These are phyloP conservation scores for Lepidocyrtoides sp. DNA, from an alignment of 2,888 invertebrate genomes.

Conservation along the genomic window DNA sequence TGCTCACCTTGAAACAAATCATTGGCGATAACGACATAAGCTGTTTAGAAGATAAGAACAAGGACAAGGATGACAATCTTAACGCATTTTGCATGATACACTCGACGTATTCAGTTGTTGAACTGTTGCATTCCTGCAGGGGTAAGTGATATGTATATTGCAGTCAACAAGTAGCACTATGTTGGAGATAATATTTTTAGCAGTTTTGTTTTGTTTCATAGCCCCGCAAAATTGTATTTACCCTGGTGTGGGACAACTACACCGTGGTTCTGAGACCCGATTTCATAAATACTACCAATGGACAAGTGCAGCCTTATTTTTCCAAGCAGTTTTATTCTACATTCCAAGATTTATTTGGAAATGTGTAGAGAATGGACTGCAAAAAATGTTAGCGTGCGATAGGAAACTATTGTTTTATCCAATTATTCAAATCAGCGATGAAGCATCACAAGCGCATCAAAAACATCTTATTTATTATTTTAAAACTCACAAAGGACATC, in stretches of 20 bases:
- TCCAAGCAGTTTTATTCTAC: conserved; percentile 86
- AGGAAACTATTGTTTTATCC: conserved; percentile 51
- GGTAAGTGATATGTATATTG: conserved; percentile 1
- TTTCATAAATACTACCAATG: conserved; percentile 86
- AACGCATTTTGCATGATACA: conserved; percentile 70
- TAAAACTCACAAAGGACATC: conserved; percentile 56
- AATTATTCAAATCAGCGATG: background rate
- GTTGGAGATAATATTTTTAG: background rate
- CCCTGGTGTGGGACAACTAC: conserved; percentile 68
- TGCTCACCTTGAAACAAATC: conserved; percentile 57
- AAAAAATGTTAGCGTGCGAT: conserved; percentile 73
- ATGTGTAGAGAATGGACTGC: conserved; percentile 85
- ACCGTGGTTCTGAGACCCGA: background rate
- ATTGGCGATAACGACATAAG: conserved; percentile 63
- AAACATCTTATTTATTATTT: conserved; percentile 47
- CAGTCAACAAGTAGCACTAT: background rate
- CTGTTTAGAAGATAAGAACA: conserved; percentile 52
- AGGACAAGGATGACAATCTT: conserved; percentile 53
- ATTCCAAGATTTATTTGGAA: conserved; percentile 86
- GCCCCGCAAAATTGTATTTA: conserved; percentile 57
- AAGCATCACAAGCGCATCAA: background rate
- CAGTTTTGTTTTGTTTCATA: background rate
- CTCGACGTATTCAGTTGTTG: conserved; percentile 71
- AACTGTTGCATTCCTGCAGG: conserved; percentile 58
- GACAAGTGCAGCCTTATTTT: conserved; percentile 86